Percentiles rank a stretch among this genome's conserved stretches.
Conservation (phyloP, 2,113 vertebrate genomes). For the Clarias macrocephalus region DNA sequence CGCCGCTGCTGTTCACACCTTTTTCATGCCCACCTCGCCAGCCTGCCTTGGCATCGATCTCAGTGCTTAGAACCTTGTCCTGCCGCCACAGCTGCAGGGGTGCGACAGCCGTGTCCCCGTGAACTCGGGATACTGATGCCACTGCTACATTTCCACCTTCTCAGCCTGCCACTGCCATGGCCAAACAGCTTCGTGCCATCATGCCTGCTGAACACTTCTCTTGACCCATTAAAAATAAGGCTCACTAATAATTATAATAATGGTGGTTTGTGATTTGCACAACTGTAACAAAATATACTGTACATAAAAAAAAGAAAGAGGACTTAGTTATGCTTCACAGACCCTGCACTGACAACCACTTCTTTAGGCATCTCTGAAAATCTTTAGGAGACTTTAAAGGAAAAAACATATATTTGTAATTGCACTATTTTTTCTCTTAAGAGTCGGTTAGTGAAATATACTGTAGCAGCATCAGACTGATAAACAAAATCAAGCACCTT, state of each 20-base stretch:
- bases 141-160: no score
- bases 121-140: no score
- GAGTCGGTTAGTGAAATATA: neutral
- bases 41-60: no score
- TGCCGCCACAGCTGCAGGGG: no score
- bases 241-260: neutral
- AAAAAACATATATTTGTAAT: neutral
- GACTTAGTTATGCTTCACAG: neutral
- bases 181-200: no score
- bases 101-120: no score
- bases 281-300: neutral
- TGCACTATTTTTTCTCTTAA: conserved; percentile 14
- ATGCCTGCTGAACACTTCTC: no score
- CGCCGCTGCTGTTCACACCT: no score
- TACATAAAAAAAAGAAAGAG: neutral
- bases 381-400: conserved; percentile 1
- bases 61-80: no score
- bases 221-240: neutral
- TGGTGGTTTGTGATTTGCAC: neutral
- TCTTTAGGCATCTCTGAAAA: neutral
- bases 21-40: no score
- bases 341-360: neutral
- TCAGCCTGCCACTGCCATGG: no score
- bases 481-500: conserved; percentile 19
- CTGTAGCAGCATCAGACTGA: neutral